These are phyloP conservation scores for Polypedilum vanderplanki DNA, from an alignment of 1,140 invertebrate genomes.

Conservation along the genomic window DNA sequence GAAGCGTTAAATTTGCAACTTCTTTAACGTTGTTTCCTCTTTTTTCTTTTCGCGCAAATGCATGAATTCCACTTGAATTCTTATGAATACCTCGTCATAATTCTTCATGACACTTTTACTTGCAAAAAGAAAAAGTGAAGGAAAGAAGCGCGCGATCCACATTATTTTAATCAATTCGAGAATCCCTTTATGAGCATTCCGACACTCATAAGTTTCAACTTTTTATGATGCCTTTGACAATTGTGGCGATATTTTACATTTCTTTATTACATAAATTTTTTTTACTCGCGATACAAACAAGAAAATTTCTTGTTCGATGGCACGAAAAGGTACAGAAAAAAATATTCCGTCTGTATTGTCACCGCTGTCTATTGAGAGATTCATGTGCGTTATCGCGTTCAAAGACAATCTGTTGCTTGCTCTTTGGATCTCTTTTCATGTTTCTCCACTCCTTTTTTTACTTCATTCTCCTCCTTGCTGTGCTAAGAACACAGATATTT, in stretches of 20 bases:
- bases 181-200: constrained; percentile 5
- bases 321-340: no score
- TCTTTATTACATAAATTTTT: neutral
- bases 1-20: constrained; percentile 6
- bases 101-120: neutral
- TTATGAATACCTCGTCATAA: constrained; percentile 4
- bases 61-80: neutral
- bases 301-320: neutral
- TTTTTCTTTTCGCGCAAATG: neutral
- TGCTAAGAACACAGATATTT: neutral
- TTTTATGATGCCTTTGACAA: constrained; percentile 23
- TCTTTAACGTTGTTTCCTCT: neutral
- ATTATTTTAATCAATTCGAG: neutral
- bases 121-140: neutral
- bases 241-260: constrained; percentile 17
- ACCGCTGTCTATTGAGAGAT: neutral
- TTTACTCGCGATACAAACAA: neutral
- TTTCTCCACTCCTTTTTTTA: constrained; percentile 23
- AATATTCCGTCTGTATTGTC: neutral
- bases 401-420: constrained; percentile 28
- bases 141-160: neutral
- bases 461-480: neutral
- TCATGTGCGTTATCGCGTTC: neutral
- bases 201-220: neutral
- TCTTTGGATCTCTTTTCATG: neutral